Evolutionary conservation across 1,140 invertebrate genomes (phyloP).

Genomic region (Aplysia californica): DNA sequence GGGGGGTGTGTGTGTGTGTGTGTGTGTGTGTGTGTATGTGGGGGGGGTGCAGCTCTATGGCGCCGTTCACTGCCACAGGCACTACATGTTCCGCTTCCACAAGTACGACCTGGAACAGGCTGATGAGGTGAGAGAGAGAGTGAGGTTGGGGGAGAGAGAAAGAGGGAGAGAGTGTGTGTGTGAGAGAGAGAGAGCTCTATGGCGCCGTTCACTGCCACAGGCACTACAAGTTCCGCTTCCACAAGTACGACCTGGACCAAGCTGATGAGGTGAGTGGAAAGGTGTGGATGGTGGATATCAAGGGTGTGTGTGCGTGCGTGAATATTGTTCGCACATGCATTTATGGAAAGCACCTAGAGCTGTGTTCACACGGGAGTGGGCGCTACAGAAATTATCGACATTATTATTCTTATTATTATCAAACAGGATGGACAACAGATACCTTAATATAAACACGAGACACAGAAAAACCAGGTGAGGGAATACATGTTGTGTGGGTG

Average conservation of each 20-base stretch:
- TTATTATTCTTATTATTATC: no score
- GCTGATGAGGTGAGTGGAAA: slow-evolving; percentile 51
- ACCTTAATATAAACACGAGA: no score
- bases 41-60: slow-evolving; percentile 84
- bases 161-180: slow-evolving; percentile 4
- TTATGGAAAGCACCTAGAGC: no score
- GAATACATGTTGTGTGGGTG: no score
- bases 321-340: no score
- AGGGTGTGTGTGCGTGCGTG: background rate
- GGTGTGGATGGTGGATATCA: no score
- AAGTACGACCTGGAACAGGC: slow-evolving; percentile 48
- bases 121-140: slow-evolving; percentile 48
- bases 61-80: slow-evolving; percentile 71
- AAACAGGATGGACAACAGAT: no score
- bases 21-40: background rate
- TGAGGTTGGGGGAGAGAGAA: background rate
- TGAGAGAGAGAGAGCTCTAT: slow-evolving; percentile 74
- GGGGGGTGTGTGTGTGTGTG: background rate
- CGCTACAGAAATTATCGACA: no score
- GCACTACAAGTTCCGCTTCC: slow-evolving; percentile 69
- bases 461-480: no score
- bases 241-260: slow-evolving; percentile 51
- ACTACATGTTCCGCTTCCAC: slow-evolving; percentile 69
- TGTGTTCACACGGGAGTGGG: no score
- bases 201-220: slow-evolving; percentile 74